These are phyloP conservation scores for Bibio marci DNA, from an alignment of 2,888 invertebrate genomes.

Conservation along the genomic window DNA sequence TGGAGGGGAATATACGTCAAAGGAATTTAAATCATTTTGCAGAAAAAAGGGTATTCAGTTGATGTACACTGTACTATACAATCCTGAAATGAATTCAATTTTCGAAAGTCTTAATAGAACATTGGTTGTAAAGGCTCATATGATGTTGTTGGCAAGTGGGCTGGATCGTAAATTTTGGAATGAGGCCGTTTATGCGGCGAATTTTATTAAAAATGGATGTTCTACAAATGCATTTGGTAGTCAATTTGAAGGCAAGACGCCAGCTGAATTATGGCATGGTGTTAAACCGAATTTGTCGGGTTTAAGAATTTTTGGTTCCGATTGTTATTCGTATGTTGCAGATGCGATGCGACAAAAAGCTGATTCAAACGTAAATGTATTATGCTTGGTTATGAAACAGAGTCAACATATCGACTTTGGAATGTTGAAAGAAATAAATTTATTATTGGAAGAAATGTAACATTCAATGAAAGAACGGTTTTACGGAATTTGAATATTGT, in stretches of 20 bases:
- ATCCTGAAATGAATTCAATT: conserved; percentile 5
- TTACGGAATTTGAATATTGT: not conserved
- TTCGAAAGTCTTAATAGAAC: conserved; percentile 5
- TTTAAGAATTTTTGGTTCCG: conserved; percentile 1
- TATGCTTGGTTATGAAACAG: conserved; percentile 2
- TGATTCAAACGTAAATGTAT: conserved; percentile 2
- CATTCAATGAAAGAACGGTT: conserved; percentile 1
- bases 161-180: conserved; percentile 1
- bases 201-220: conserved; percentile 1
- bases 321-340: conserved; percentile 1
- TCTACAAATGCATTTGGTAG: conserved; percentile 2
- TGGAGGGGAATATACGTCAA: conserved; percentile 6
- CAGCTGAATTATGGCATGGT: conserved; percentile 3
- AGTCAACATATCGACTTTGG: conserved; percentile 1
- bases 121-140: conserved; percentile 3
- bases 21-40: conserved; percentile 1
- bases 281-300: not conserved
- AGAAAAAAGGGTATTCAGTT: not conserved
- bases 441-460: conserved; percentile 1
- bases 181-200: conserved; percentile 1
- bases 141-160: not conserved
- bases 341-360: not conserved
- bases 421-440: not conserved
- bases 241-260: not conserved
- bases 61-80: conserved; percentile 2